phyloP scores from a whole-genome alignment of 2,797 vertebrate genomes.

The Dallia pectoralis region DNA sequence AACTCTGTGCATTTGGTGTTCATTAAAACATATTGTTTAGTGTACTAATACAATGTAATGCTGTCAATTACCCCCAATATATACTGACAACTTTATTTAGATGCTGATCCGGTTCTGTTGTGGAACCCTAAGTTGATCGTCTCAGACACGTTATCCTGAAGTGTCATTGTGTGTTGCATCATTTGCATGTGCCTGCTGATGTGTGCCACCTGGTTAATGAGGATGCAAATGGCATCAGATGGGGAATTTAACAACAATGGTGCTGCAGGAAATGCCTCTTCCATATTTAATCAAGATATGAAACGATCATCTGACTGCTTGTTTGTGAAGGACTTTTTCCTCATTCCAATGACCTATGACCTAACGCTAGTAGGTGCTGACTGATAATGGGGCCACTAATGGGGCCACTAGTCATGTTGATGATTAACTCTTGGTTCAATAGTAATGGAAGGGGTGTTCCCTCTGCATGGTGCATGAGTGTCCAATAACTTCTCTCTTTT shows the following conservation, averaged over 20 bases:
- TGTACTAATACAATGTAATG: too few species aligned
- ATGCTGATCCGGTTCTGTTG: too few species aligned
- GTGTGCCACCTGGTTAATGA: constrained; percentile 53
- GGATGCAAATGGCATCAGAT: constrained; percentile 35
- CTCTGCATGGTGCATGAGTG: constrained; percentile 76
- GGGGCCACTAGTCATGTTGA: not conserved
- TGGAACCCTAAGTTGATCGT: not conserved
- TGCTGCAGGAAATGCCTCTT: constrained; percentile 53
- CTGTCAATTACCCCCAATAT: too few species aligned
- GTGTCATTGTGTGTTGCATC: not conserved
- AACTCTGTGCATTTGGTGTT: too few species aligned
- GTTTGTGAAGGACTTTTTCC: constrained; percentile 13
- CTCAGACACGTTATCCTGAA: not conserved
- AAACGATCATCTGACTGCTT: not conserved
- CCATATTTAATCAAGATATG: constrained; percentile 40
- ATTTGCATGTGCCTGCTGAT: constrained; percentile 54
- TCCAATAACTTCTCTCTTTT: constrained; percentile 67
- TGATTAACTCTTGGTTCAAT: not conserved
- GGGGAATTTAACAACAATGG: constrained; percentile 28
- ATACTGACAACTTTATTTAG: too few species aligned
- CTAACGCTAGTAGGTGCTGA: not conserved
- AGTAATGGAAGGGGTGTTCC: constrained; percentile 62
- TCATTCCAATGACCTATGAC: constrained; percentile 22
- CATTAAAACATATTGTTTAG: too few species aligned
- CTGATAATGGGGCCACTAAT: not conserved